Percentiles rank a stretch among this genome's conserved stretches.
phyloP scores from a whole-genome alignment of 2,888 invertebrate species.

The Temnothorax unifasciatus region DNA sequence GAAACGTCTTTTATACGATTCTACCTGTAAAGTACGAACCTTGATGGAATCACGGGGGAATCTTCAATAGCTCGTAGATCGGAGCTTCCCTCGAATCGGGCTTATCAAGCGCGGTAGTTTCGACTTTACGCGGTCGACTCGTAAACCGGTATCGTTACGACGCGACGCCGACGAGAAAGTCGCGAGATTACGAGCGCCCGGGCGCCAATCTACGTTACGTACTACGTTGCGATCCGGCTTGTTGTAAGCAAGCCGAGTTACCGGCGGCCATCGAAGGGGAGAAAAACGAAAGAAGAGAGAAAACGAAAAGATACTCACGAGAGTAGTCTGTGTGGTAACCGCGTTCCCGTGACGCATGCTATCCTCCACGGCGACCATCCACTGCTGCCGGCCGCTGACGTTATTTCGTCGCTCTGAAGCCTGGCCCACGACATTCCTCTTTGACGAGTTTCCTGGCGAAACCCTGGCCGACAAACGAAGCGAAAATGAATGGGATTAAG shows the following conservation, averaged over 20 bases:
- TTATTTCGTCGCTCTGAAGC: constrained; percentile 79
- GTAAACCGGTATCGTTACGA: constrained; percentile 58
- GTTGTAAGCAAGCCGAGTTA: constrained; percentile 42
- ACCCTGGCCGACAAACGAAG: constrained; percentile 87
- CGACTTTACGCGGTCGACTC: constrained; percentile 35
- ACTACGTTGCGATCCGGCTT: background rate
- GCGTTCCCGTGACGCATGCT: constrained; percentile 80
- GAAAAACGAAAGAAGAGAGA: background rate
- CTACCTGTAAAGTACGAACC: background rate
- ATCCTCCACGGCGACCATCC: constrained; percentile 84
- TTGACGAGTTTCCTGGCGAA: constrained; percentile 90
- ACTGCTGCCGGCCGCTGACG: constrained; percentile 85
- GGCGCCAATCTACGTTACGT: constrained; percentile 23
- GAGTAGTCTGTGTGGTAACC: constrained; percentile 92
- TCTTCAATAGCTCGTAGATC: background rate
- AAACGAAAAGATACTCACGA: constrained; percentile 88
- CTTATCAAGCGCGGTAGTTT: background rate
- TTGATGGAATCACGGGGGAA: constrained; percentile 2
- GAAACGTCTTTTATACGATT: background rate
- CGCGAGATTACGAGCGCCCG: constrained; percentile 51
- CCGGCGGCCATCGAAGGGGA: background rate
- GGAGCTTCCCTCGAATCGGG: constrained; percentile 5
- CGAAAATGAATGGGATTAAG: background rate
- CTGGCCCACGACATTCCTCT: constrained; percentile 86
- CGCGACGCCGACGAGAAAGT: constrained; percentile 53